Evolutionary conservation across 2,888 invertebrate genomes (phyloP).

Genomic region (Synergus itoensis): DNA sequence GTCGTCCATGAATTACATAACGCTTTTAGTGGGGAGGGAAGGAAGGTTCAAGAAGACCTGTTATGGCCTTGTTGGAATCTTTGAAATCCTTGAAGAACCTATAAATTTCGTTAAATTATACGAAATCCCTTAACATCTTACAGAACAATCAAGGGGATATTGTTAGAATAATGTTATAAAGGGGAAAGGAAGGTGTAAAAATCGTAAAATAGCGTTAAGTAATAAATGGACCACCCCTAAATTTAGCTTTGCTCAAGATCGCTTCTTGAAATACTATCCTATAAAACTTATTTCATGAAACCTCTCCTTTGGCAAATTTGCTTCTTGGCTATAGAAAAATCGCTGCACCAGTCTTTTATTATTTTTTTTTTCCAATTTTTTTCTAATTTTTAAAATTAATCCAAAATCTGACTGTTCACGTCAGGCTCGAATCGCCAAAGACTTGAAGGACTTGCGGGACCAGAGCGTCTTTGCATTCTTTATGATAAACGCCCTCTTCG

Average conservation of each 20-base stretch:
- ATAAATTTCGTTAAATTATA: too few species aligned
- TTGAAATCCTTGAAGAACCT: too few species aligned
- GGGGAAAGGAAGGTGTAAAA: too few species aligned
- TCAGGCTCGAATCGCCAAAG: constrained; percentile 93
- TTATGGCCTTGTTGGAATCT: too few species aligned
- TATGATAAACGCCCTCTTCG: constrained; percentile 99
- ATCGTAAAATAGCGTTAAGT: too few species aligned
- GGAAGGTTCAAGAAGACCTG: too few species aligned
- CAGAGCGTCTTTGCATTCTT: constrained; percentile 97
- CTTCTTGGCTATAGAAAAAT: constrained; percentile 15
- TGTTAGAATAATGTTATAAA: too few species aligned
- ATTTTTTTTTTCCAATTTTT: constrained; percentile 39
- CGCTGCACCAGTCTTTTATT: constrained; percentile 13
- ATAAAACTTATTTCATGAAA: neutral
- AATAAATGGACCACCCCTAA: too few species aligned
- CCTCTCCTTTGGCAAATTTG: neutral
- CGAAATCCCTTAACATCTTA: too few species aligned
- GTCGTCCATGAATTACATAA: too few species aligned
- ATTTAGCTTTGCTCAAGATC: neutral
- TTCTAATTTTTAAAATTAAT: constrained; percentile 38
- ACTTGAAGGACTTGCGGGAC: constrained; percentile 96
- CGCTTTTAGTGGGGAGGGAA: too few species aligned
- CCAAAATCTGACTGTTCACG: constrained; percentile 43
- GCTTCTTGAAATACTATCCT: neutral
- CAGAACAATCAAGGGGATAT: too few species aligned